These are phyloP conservation scores for Whitmania pigra DNA, from an alignment of 1,140 invertebrate species.

Conservation along the genomic window DNA sequence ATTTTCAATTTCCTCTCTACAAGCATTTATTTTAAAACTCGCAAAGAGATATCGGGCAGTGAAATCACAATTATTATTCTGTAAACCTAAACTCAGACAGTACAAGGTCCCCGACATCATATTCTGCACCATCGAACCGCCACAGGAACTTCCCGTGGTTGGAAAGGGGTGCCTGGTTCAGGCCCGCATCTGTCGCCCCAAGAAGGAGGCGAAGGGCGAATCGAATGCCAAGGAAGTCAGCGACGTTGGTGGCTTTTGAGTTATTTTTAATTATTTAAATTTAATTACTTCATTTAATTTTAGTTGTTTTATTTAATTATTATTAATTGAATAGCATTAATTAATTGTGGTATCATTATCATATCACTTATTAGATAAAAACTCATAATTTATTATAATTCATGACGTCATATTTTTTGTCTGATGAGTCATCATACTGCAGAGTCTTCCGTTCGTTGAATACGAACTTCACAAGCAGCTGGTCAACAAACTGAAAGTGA, in stretches of 20 bases:
- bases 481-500: constrained; percentile 76
- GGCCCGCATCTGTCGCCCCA: constrained; percentile 56
- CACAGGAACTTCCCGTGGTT: constrained; percentile 57
- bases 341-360: no score
- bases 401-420: background rate
- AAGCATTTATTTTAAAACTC: no score
- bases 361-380: no score
- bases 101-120: constrained; percentile 77
- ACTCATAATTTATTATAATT: no score
- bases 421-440: background rate
- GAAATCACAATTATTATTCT: constrained; percentile 6
- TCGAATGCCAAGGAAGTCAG: constrained; percentile 84
- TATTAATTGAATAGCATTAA: no score
- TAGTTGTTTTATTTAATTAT: no score
- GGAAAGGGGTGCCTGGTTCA: constrained; percentile 56
- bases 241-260: constrained; percentile 36
- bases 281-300: no score
- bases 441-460: constrained; percentile 73
- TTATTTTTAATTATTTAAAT: no score
- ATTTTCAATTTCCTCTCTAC: background rate
- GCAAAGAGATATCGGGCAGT: background rate
- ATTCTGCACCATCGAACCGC: constrained; percentile 74
- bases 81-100: constrained; percentile 44
- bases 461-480: constrained; percentile 84
- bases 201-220: constrained; percentile 67